phyloP scores from a whole-genome alignment of 2,113 vertebrate species.

The Nycticorax nycticorax region DNA sequence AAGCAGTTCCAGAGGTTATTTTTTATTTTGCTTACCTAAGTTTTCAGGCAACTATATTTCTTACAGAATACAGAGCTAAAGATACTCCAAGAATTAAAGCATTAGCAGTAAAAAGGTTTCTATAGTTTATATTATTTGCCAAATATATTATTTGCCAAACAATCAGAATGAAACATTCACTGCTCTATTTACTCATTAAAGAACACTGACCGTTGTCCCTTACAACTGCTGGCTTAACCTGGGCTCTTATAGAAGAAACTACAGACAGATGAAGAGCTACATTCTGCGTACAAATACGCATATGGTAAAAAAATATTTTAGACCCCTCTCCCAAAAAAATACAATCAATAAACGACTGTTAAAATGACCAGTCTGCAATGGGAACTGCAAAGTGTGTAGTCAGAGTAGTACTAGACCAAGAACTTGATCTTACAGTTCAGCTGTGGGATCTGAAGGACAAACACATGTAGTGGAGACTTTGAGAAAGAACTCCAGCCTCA shows the following conservation, averaged over 20 bases:
- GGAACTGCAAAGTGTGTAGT: not conserved
- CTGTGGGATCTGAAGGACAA: not conserved
- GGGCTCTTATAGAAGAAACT: not conserved
- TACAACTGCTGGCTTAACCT: not conserved
- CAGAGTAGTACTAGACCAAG: not conserved
- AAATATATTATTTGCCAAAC: not conserved
- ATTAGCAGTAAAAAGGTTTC: not conserved
- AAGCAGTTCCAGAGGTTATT: not conserved
- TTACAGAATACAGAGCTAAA: not conserved
- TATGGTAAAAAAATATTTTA: not conserved
- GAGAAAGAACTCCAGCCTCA: not conserved
- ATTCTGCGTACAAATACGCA: not conserved
- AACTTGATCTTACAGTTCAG: not conserved
- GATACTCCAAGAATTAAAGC: not conserved
- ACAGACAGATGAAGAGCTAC: not conserved
- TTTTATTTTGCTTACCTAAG: not conserved
- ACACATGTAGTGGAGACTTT: not conserved
- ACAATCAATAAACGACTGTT: not conserved
- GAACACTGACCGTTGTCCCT: not conserved
- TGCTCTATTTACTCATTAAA: not conserved
- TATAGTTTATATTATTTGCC: not conserved
- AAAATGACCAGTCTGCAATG: not conserved
- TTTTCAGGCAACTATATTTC: not conserved
- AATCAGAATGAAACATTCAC: not conserved
- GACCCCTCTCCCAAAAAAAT: not conserved